phyloP scores from a whole-genome alignment of 2,888 invertebrate species.

The Nymphalis urticae region DNA sequence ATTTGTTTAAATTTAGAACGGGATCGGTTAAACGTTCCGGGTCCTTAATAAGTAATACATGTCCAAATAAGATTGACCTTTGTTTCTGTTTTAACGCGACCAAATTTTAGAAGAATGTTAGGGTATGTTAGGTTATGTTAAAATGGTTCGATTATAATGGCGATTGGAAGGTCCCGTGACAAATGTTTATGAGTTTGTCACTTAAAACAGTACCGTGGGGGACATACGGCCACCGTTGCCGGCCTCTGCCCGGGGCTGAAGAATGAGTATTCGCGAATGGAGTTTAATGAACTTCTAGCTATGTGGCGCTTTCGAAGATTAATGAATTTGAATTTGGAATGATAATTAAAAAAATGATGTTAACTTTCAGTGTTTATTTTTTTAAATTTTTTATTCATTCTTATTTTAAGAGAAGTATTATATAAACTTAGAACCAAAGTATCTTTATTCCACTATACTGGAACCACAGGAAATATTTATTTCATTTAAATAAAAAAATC shows the following conservation, averaged over 20 bases:
- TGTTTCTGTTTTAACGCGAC: slow-evolving; percentile 9
- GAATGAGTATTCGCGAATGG: slow-evolving; percentile 56
- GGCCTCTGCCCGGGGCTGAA: slow-evolving; percentile 55
- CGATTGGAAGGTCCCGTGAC: slow-evolving; percentile 68
- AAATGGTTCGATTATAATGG: slow-evolving; percentile 57
- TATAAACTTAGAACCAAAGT: too few relatives aligned
- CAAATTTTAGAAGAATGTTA: slow-evolving; percentile 18
- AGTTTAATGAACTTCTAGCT: slow-evolving; percentile 65
- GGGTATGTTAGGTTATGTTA: slow-evolving; percentile 46
- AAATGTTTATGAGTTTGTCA: slow-evolving; percentile 82
- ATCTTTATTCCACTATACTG: too few relatives aligned
- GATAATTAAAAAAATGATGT: background rate
- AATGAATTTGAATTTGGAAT: slow-evolving; percentile 1
- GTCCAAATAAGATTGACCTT: slow-evolving; percentile 52
- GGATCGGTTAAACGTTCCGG: slow-evolving; percentile 79
- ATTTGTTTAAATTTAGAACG: slow-evolving; percentile 80
- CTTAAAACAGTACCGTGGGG: slow-evolving; percentile 57
- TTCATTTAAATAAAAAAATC: too few relatives aligned
- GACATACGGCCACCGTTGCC: slow-evolving; percentile 51
- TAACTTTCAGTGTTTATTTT: too few relatives aligned
- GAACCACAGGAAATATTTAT: too few relatives aligned
- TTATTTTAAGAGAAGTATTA: too few relatives aligned
- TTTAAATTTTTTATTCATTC: too few relatives aligned
- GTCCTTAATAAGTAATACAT: slow-evolving; percentile 77
- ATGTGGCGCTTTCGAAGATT: slow-evolving; percentile 42